Evolutionary conservation across 53 echinoderm and acorn worm species (phyloP).

Genomic region (Holothuria scabra): DNA sequence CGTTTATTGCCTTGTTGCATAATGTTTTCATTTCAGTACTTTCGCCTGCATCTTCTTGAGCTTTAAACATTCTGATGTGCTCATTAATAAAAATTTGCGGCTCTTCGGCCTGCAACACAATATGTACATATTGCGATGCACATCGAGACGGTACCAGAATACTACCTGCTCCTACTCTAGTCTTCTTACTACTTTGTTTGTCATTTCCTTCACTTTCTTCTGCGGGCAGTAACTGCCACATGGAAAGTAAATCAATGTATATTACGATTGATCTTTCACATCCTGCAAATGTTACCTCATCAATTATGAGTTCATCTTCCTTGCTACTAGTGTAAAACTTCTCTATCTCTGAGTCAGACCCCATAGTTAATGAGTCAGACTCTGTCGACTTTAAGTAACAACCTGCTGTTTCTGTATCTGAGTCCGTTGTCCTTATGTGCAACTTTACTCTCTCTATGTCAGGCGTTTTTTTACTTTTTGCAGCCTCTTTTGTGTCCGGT

Average conservation of each 20-base stretch:
- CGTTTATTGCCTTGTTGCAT: background rate
- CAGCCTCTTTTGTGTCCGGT: too few species aligned
- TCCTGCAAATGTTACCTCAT: background rate
- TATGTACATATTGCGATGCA: background rate
- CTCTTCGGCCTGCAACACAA: background rate
- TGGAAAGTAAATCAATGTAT: background rate
- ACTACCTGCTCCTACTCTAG: background rate
- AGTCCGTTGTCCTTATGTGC: too few species aligned
- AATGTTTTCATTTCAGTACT: background rate
- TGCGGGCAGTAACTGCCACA: slow-evolving; percentile 14
- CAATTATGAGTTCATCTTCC: background rate
- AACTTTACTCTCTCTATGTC: too few species aligned
- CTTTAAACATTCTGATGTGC: background rate
- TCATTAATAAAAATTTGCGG: background rate
- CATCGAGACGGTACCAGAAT: background rate
- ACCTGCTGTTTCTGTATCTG: too few species aligned
- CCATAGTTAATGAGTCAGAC: too few species aligned
- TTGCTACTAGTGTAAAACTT: too few species aligned
- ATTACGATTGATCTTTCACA: background rate
- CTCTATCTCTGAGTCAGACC: too few species aligned
- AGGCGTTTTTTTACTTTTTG: too few species aligned
- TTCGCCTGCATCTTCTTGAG: background rate
- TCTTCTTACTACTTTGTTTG: background rate
- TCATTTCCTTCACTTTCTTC: too few species aligned
- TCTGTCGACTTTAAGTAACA: too few species aligned